Evolutionary conservation across 2,888 invertebrate species (phyloP), one percentile per base, ranked within the genome.

Genomic region (Sinopyrophorus schimmeli): DNA sequence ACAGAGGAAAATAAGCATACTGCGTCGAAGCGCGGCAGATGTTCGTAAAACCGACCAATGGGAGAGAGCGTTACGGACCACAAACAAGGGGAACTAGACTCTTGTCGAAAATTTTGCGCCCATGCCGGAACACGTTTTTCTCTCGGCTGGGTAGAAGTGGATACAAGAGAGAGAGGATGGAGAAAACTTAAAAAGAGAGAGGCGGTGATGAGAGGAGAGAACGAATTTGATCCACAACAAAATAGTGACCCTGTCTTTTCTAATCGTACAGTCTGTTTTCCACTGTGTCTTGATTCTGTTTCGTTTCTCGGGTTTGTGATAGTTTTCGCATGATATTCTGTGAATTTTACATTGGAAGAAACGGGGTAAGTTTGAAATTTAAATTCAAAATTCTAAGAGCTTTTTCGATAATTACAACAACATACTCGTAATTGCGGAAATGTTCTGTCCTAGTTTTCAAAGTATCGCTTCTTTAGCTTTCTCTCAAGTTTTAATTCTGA

Each of bases 211-310:
- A 73, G 72, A 74, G 73, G 72, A 70, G 70, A 71, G 69, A 71
- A 74, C 72, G 75, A 75, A 75, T 74, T 74, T 74, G 75, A 74
- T 72, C 73, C 73, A 74, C 73, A 74, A 74, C 73, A 74, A 74
- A 75, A 74, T 74, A 73, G 74, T 73, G 71, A 73, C 71, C 71
- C 70, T 71, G 72, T 70, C 72, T 72, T 69, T 69, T 68, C 69
- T 73, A 71, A 69, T 70, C 71, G 71, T 67, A 72, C 71, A 70
- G 73, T 74, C 69, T 69, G 72, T 71, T 73, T 73, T 72, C 68
- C 69, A 70, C 68, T 67, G 68, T 68, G 67, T 67, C 65, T 68
- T 68, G 68, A 63, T 66, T 67, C 62, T 66, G 60, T 67, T 67
- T 70, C 66, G 61, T 65, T 67, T 60, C 58, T 58, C 64, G 65